Conservation (phyloP, 2,888 invertebrate genomes). For the Cephus rjabovi region DNA sequence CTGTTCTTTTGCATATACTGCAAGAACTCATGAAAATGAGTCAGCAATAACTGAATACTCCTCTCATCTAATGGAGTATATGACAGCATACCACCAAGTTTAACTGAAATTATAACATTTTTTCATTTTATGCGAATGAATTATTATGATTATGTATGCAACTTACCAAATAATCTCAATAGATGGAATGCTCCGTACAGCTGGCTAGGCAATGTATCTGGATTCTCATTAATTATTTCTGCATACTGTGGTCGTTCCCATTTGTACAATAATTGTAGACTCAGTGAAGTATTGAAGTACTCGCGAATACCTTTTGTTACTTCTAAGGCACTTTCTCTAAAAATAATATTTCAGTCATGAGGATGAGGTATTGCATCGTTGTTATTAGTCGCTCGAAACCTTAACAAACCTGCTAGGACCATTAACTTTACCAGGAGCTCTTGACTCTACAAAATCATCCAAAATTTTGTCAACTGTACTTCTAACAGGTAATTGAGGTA, state of each 20-base stretch:
- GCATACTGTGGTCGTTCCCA: slow-evolving; percentile 93
- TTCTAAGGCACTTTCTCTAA: slow-evolving; percentile 56
- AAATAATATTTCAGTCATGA: background rate
- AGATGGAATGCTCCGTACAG: slow-evolving; percentile 93
- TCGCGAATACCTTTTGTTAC: slow-evolving; percentile 81
- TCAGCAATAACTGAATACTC: slow-evolving; percentile 84
- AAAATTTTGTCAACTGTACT: slow-evolving; percentile 87
- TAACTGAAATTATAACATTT: slow-evolving; percentile 65
- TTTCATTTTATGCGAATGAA: background rate
- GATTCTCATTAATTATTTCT: slow-evolving; percentile 82
- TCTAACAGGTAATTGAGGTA: slow-evolving; percentile 85
- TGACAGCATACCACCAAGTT: slow-evolving; percentile 89
- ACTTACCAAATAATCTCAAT: slow-evolving; percentile 80
- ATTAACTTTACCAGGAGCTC: slow-evolving; percentile 82
- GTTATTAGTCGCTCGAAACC: background rate
- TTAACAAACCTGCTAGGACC: slow-evolving; percentile 72
- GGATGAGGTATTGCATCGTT: background rate
- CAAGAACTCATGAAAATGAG: slow-evolving; percentile 89
- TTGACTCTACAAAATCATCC: slow-evolving; percentile 86
- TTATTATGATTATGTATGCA: background rate
- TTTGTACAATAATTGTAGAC: slow-evolving; percentile 92
- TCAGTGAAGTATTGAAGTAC: slow-evolving; percentile 94
- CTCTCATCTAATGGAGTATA: slow-evolving; percentile 91
- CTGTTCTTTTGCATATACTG: slow-evolving; percentile 89
- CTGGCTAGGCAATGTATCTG: slow-evolving; percentile 82